Evolutionary conservation across 2,888 invertebrate genomes (phyloP), one percentile per base, ranked within the genome.

Genomic region (Andrena bucephala): DNA sequence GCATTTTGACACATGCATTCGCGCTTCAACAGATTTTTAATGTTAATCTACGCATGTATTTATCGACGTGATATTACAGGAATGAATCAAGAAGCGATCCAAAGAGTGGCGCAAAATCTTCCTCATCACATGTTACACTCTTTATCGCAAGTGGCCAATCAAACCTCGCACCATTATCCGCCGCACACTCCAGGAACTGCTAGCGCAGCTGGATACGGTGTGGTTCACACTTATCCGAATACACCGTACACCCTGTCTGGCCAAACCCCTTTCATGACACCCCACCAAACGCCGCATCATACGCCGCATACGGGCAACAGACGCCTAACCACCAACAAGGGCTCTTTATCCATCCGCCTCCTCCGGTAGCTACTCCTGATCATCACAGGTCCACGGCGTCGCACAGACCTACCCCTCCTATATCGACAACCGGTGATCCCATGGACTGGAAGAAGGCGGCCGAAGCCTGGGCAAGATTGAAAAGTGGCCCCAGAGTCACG

Each of bases 211-310:
- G 90, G 91, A 4, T 95, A 95, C 85, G 95, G 95, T 70, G 94
- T 94, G 1, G 95, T 94, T 87, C 80, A 94, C 94, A 72, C 93
- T 57, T 94, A 97, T 94, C 96, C 97, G 62, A 97, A 97, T 93
- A 97, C 97, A 65, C 98, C 98, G 0, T 98, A 98, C 93, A 98
- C 98, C 27, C 98, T 98, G 0, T 98, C 98, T 74, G 98, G 98
- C 0, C 98, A 98, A 94, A 99, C 99, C 0, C 98, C 98, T 0
- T 98, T 98, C 94, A 97, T 99, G 97, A 98, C 98, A 0, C 98
- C 98, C 0, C 98, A 97, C 92, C 96, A 97, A 84, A 96, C 97
- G 0, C 96, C 97, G 0, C 96, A 96, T 89, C 94, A 95, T 48
- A 95, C 96, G 24, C 96, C 96, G 77, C 92, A 92, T 92, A 93